Evolutionary conservation across 2,113 vertebrate genomes (phyloP).

Genomic region (Catharus bicknelli): DNA sequence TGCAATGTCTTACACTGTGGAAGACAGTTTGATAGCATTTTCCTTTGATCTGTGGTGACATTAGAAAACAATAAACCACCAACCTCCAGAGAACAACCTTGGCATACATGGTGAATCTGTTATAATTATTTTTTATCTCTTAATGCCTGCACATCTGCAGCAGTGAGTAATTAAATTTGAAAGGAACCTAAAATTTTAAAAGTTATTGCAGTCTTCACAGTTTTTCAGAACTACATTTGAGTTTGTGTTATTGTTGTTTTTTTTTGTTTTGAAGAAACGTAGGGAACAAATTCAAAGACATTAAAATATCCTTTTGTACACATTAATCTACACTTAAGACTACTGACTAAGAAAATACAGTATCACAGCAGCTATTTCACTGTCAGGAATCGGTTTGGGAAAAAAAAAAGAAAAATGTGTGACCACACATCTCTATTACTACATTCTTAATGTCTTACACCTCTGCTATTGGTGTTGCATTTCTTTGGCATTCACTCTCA

Average conservation of each 20-base stretch:
- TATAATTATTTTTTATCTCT: conserved; percentile 41
- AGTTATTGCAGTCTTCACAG: not conserved
- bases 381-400: not conserved
- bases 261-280: not conserved
- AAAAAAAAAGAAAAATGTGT: not conserved
- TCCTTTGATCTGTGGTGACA: conserved; percentile 26
- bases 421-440: fast-evolving
- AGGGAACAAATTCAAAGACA: not conserved
- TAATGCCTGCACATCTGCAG: conserved; percentile 39
- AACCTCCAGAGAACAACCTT: conserved; percentile 13
- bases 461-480: fast-evolving
- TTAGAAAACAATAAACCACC: conserved; percentile 4
- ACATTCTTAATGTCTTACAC: not conserved
- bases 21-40: not conserved
- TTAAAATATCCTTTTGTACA: not conserved
- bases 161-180: conserved; percentile 20
- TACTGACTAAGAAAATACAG: not conserved
- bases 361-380: not conserved
- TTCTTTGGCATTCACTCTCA: not conserved
- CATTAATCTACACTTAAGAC: not conserved
- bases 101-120: not conserved
- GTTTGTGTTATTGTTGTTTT: not conserved
- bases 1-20: not conserved
- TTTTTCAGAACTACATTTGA: not conserved
- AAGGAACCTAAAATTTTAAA: conserved; percentile 18